Base-by-base conservation (phyloP, 2,888 invertebrate genomes). In the Tiphia femorata region DNA sequence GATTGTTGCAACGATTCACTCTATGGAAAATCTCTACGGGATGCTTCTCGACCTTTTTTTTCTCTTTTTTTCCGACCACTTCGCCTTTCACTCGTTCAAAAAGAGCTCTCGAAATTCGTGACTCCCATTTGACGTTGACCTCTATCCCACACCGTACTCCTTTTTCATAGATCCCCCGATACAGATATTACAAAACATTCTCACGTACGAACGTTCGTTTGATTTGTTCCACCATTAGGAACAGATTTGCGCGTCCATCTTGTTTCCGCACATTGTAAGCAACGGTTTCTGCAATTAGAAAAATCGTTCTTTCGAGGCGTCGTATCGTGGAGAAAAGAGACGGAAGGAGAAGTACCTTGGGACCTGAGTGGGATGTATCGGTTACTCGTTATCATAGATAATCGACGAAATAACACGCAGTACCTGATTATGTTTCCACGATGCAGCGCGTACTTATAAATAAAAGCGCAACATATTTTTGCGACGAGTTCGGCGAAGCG, bases 181-280 rank as follows among this genome's bases (percentile, higher is more conserved):
- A 14, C 12, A 10, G 10, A 40, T 38, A 42, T 35, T 19, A 19
- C 5, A 44, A 55, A 49, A 20, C 35, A 46, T 40, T n/a, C n/a
- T n/a, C n/a, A n/a, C n/a, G n/a, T n/a, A n/a, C n/a, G n/a, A n/a
- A n/a, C n/a, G n/a, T n/a, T 52, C 27, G 17, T 48, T 53, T 37
- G 35, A 49, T 59, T 67, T 50, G 25, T 41, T 49, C 51, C 57
- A 58, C 52, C 59, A 42, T 67, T 67, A 51, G 59, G 58, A 62
- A 46, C 49, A n/a, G 43, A 64, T 68, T 68, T 66, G 54, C 25
- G 54, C 64, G 67, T 57, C 68, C 69, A 70, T 70, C 57, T 70
- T 70, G 69, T 62, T 59, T 62, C 51, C 43, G 49, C 42, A 17
- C 17, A 20, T 21, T 40, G 16, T 25, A 17, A 37, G 33, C 17